Evolutionary conservation across 2,888 invertebrate genomes (phyloP).

Genomic region (Ichneumoninae sp.): DNA sequence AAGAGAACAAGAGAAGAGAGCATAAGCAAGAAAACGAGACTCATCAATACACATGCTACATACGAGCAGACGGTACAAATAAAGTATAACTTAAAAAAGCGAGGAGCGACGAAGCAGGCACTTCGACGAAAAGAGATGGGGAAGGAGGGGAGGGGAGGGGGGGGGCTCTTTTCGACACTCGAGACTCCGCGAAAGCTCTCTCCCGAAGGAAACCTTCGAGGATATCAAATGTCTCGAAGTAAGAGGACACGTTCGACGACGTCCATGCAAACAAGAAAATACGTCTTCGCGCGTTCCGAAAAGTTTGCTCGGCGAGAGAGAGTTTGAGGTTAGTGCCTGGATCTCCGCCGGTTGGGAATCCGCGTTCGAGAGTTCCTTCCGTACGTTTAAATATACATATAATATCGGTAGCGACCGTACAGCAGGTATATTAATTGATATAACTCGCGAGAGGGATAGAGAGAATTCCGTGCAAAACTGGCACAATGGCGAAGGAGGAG

Average conservation of each 20-base stretch:
- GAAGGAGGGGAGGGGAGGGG: not conserved
- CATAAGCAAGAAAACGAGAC: too few relatives aligned
- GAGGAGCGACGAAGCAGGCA: not conserved
- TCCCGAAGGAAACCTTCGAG: constrained; percentile 51
- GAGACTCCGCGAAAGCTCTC: constrained; percentile 26
- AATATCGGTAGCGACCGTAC: constrained; percentile 17
- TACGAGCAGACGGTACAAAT: too few relatives aligned
- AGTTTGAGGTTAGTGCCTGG: too few relatives aligned
- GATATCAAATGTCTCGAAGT: constrained; percentile 69
- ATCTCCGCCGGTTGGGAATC: too few relatives aligned
- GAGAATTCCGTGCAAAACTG: constrained; percentile 65
- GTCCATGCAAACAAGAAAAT: constrained; percentile 48
- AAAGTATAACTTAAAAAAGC: not conserved
- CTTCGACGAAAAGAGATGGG: not conserved
- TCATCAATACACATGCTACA: too few relatives aligned
- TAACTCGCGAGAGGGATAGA: constrained; percentile 47
- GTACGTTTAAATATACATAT: not conserved
- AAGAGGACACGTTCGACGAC: constrained; percentile 62
- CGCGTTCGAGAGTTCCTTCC: not conserved
- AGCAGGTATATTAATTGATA: constrained; percentile 60
- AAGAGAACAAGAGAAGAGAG: too few relatives aligned
- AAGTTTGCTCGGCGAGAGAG: too few relatives aligned
- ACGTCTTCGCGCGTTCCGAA: not conserved
- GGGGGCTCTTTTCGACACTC: constrained; percentile 50
- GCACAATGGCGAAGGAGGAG: constrained; percentile 75